Percentiles rank a stretch among this genome's conserved stretches.
Conservation (phyloP, 1,140 invertebrate genomes). For the Zaprionus inermis region DNA sequence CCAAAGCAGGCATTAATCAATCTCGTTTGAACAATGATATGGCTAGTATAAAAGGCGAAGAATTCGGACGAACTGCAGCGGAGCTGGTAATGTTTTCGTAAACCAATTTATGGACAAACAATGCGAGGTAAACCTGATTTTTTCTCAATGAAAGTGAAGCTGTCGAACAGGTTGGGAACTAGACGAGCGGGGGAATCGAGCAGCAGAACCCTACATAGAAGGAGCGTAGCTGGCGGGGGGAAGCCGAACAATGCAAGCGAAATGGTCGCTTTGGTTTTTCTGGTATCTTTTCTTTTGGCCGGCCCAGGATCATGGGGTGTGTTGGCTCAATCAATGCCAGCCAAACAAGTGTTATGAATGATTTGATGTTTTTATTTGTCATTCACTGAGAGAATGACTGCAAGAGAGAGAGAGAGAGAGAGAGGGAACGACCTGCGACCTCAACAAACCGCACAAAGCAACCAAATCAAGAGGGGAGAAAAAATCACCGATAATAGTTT, state of each 20-base stretch:
- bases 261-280: constrained; percentile 53
- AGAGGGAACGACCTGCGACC: constrained; percentile 30
- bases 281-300: constrained; percentile 1
- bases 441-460: constrained; percentile 73
- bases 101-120: constrained; percentile 63
- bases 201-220: neutral
- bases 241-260: constrained; percentile 60
- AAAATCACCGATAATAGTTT: constrained; percentile 71
- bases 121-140: constrained; percentile 41
- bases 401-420: neutral
- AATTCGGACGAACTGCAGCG: constrained; percentile 62
- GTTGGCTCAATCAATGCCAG: constrained; percentile 79
- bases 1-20: constrained; percentile 67
- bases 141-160: constrained; percentile 74
- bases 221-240: constrained; percentile 5
- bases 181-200: neutral
- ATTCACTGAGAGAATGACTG: neutral
- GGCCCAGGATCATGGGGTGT: constrained; percentile 73
- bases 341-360: constrained; percentile 78
- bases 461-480: constrained; percentile 30
- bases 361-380: constrained; percentile 80
- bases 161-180: constrained; percentile 1
- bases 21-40: constrained; percentile 54
- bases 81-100: constrained; percentile 69
- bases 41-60: constrained; percentile 16